Evolutionary conservation across 2,797 vertebrate species (phyloP), one percentile per base, ranked within the genome.

Genomic region (Muraenolepis orangiensis): DNA sequence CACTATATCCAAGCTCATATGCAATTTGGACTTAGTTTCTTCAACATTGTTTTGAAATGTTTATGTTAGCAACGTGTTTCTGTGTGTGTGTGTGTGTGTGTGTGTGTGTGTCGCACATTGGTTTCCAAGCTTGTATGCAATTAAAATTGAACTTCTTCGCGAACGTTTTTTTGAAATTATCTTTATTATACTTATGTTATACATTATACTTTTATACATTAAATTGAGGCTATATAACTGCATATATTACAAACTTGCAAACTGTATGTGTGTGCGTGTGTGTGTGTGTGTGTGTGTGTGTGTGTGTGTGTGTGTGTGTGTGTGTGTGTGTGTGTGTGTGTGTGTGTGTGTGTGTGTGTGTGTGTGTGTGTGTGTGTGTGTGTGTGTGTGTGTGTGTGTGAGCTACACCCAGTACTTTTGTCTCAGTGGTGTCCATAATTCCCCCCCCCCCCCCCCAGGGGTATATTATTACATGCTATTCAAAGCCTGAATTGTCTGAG

Each of bases 391-490:
- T 26, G 16, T n/a, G 32, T 67, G 32, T 68, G 34, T 42, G n/a
- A 30, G 31, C 46, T 30, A 72, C 57, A 57, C 46, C 46, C 29
- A 85, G 81, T 79, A 82, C 69, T 70, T 81, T 34, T 72, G 57
- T 64, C n/a, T 67, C 64, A 1, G 29, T 66, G 23, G 66, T 67
- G 66, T 67, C 30, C 28, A 28, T 46, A 30, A 20, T 11, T 28
- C 32, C 46, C 51, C 46, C 70, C 68, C 46, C 51, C 46, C 70
- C 68, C n/a, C 68, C 64, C 13, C 74, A 72, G 68, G 77, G 42
- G 20, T 75, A 20, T 88, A 72, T 83, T 66, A 81, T 87, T 86
- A 82, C 69, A 26, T 5, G 28, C 81, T 88, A 84, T 83, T 86
- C 69, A 70, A 66, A 42, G 85, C 81, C 76, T 75, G 64, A 72